These are phyloP conservation scores for Aphelinus certus DNA, from an alignment of 1,140 invertebrate genomes.

Conservation along the genomic window DNA sequence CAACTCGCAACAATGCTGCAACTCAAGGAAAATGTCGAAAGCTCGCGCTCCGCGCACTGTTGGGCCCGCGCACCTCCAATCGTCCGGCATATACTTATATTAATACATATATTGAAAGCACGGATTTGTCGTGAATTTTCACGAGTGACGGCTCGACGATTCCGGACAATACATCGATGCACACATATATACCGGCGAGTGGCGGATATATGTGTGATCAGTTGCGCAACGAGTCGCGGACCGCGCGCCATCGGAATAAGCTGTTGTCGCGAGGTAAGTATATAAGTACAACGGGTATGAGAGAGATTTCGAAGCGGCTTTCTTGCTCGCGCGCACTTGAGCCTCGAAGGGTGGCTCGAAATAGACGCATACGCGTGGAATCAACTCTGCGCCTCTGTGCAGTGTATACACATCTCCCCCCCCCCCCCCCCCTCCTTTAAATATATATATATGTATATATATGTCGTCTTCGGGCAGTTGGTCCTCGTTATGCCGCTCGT, in stretches of 20 bases:
- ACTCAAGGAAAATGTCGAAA: too few species aligned
- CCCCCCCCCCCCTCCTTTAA: not conserved
- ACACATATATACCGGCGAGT: not conserved
- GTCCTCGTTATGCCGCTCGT: too few species aligned
- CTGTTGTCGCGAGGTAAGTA: slow-evolving; percentile 10
- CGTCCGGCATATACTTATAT: too few species aligned
- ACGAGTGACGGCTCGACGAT: too few species aligned
- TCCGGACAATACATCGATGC: not conserved
- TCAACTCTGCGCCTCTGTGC: slow-evolving; percentile 18
- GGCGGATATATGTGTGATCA: not conserved
- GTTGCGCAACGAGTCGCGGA: not conserved
- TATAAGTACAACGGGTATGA: not conserved
- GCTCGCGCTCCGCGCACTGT: too few species aligned
- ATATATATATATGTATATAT: slow-evolving; percentile 18
- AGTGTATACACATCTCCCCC: too few species aligned
- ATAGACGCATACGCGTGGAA: slow-evolving; percentile 33
- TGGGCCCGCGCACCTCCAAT: too few species aligned
- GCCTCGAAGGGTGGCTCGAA: slow-evolving; percentile 37
- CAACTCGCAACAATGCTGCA: too few species aligned
- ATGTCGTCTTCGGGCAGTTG: too few species aligned
- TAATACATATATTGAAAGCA: too few species aligned
- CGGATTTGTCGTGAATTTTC: too few species aligned
- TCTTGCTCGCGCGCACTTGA: slow-evolving; percentile 23
- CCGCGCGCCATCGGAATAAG: not conserved
- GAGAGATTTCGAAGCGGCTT: slow-evolving; percentile 10